Evolutionary conservation across 1,140 invertebrate species (phyloP).

Genomic region (Adelges cooleyi): DNA sequence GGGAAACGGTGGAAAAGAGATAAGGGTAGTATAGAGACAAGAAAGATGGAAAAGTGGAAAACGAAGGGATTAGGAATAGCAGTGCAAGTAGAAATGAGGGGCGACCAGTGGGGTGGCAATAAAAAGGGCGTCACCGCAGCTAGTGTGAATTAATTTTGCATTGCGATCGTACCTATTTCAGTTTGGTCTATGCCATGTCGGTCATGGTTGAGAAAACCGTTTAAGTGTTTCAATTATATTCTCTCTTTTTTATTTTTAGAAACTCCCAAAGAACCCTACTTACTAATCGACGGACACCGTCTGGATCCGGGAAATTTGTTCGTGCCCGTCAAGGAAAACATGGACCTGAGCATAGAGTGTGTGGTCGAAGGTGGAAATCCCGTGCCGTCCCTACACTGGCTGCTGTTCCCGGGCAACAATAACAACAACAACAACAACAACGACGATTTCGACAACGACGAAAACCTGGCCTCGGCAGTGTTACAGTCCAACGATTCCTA

Average conservation of each 20-base stretch:
- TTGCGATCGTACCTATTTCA: too few species aligned
- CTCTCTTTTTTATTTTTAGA: conserved; percentile 43
- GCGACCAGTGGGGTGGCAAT: too few species aligned
- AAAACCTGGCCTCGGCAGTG: conserved; percentile 44
- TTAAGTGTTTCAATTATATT: conserved; percentile 7
- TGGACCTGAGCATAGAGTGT: conserved; percentile 64
- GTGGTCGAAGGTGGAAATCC: conserved; percentile 72
- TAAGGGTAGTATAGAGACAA: too few species aligned
- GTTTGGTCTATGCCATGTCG: too few species aligned
- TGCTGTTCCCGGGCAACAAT: conserved; percentile 42
- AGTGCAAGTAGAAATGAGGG: too few species aligned
- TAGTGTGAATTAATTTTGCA: too few species aligned
- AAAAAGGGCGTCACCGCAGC: too few species aligned
- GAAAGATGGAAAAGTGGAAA: too few species aligned
- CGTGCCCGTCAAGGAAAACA: conserved; percentile 68
- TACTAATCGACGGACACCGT: conserved; percentile 64
- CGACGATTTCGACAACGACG: conserved; percentile 30
- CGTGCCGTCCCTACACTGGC: conserved; percentile 57
- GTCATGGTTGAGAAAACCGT: too few species aligned
- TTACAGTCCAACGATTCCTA: conserved; percentile 34
- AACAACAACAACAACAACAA: conserved; percentile 36
- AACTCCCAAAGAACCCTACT: conserved; percentile 60
- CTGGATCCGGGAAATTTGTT: conserved; percentile 71
- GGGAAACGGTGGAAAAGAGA: too few species aligned
- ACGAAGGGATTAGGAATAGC: too few species aligned